Base-by-base conservation (phyloP, 2,113 vertebrate genomes). In the Pavo muticus region DNA sequence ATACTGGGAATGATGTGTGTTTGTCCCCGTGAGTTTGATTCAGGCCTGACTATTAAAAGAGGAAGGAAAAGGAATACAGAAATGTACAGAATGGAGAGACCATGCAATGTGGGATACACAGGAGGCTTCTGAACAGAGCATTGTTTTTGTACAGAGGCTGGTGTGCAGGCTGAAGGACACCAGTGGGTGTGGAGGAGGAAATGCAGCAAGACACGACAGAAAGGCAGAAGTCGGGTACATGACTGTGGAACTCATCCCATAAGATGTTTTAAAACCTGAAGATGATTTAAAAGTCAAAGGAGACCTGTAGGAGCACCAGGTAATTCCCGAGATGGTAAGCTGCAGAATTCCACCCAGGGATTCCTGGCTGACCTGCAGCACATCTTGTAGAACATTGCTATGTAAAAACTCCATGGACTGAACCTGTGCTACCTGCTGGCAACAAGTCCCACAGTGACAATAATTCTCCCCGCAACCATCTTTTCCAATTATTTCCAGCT, bases 171-270 rank as follows among this genome's bases (percentile, higher is more conserved):
- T 67, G 15, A 2, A 60, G 61, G 85, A 71, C 44, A 47, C 0
- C 0, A 64, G 48, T 2, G 23, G 60, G 1, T 23, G 0, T 11
- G 32, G 1, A 74, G 40, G 35, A 73, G 65, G 64, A 17, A 74
- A 72, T 35, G 75, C 3, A 80, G 63, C 16, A 44, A 65, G 74
- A 50, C 65, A 30, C 6, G 27, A 61, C 68, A 93, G 52, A 74
- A 75, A 69, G 39, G 12, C 32, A 68, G 54, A 6, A 24, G 50
- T 68, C 60, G 81, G 13, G 14, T 0, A 29, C 0, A 0, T 11
- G 10, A 40, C 45, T 39, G 30, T 27, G 35, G 56, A 81, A 52
- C 37, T 84, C 78, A 30, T 32, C 17, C 15, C 29, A n/a, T 54
- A 45, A 30, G 50, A 50, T 35, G 52, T 30, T 83, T 68, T 42